Base-by-base conservation (phyloP, 2,888 invertebrate species). In the Criorhina ranunculi region DNA sequence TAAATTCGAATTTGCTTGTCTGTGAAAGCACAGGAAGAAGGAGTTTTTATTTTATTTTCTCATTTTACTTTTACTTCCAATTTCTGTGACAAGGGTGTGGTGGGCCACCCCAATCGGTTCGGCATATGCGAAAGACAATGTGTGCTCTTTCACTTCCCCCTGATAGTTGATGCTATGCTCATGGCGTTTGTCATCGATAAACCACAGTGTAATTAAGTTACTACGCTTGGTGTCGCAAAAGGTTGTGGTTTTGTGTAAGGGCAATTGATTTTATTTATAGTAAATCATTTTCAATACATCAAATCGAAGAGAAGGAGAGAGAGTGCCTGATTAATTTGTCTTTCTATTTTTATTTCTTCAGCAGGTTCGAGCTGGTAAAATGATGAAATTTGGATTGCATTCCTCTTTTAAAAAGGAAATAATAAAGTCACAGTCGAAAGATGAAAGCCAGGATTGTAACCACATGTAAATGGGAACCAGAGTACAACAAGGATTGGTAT, bases 1-100 rank as follows among this genome's bases (percentile, higher is more conserved):
- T 24, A 49, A 70, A 69, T 69, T 69, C 57, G 69, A 70, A 57
- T 57, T 57, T 57, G 35, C 57, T 46, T 57, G 37, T 37, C 8
- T 24, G 29, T 15, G 33, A 53, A 53, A n/a, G 12, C 5, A 8
- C 7, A 53, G 31, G 15, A 7, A 31, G 31, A 8, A 49, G 0
- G n/a, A 53, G n/a, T 53, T 53, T 33, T 33, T 53, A 33, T 53
- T 53, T 53, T n/a, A 33, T 33, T 53, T 49, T 19, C 6, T 57
- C 24, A 8, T 12, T 42, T 42, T 15, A 29, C 42, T 40, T 44
- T 42, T 11, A 15, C 40, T 24, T 29, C 35, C 37, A 12, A 19
- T 46, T 46, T 19, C 4, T 11, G 8, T 35, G 40, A 11, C 6
- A 19, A 24, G 49, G 24, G n/a, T 24, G 19, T n/a, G 24, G 49